Evolutionary conservation across 2,113 vertebrate genomes (phyloP), one percentile per base, ranked within the genome.

Genomic region (Triplophysa siluroides): DNA sequence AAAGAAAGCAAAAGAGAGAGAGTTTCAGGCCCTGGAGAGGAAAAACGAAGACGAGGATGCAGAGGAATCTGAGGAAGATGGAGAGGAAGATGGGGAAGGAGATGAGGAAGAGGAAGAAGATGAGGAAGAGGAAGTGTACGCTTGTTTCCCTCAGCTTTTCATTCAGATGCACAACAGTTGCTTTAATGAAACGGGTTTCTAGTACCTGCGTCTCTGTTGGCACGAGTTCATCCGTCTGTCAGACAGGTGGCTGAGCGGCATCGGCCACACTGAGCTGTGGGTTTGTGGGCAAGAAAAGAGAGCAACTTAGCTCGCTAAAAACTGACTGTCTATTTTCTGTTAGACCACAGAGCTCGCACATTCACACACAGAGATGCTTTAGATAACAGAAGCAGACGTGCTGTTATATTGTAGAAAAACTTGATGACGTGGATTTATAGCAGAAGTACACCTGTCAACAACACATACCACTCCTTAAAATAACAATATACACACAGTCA

Each of bases 1-100:
- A 67, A 92, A 91, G 81, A 91, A 83, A 80, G 84, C 86, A 18
- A 91, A 86, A 85, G 90, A 92, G 80, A 83, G 86, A 80, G 89
- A 84, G 70, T 87, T 87, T 64, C 83, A 80, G 33, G 87, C 90
- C 26, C 5, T 86, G 10, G 83, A 89, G 5, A 87, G n/a, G 72
- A 83, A 62, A 52, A 29, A 81, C 19, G 58, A 84, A 21, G 66
- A 82, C 8, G 71, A 73, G 0, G 71, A 79, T 13, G 41, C 60
- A 0, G 81, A 83, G 26, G 80, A 84, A 47, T 66, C 63, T 7
- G 14, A 65, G 50, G 54, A 29, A 29, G 29, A 29, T 86, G 10
- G 83, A 89, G 5, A 87, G 21, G 72, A 83, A 43, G 45, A 29
- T 29, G 29, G 4, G 29, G 3, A 7, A 38, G 33, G 5, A 38